Conservation (phyloP, 1,140 invertebrate genomes). For the Tetramorium parvispinum region DNA sequence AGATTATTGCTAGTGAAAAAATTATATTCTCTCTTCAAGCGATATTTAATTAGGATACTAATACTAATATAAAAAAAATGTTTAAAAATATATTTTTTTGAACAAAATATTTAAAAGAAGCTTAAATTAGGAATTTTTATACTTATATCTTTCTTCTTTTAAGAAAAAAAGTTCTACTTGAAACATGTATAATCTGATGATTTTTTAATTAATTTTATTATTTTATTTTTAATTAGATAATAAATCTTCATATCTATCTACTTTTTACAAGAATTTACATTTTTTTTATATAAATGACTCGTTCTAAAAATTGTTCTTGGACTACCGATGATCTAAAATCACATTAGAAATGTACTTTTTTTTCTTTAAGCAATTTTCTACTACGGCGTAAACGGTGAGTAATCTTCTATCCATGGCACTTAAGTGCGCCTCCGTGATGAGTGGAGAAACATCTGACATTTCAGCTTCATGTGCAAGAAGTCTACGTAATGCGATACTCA, state of each 20-base stretch:
- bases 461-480: constrained; percentile 85
- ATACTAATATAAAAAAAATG: not conserved
- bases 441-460: constrained; percentile 85
- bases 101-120: not conserved
- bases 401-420: constrained; percentile 93
- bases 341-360: constrained; percentile 81
- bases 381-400: constrained; percentile 89
- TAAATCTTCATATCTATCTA: constrained; percentile 29
- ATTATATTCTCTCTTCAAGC: not conserved
- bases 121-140: not conserved
- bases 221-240: constrained; percentile 23
- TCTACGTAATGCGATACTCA: constrained; percentile 86
- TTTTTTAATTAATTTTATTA: not conserved
- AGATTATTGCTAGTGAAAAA: not conserved
- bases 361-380: constrained; percentile 89
- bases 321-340: constrained; percentile 77
- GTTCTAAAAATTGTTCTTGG: constrained; percentile 10
- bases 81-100: not conserved
- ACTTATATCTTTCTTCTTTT: not conserved
- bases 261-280: constrained; percentile 23
- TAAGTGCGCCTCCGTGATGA: constrained; percentile 91
- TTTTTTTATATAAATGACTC: not conserved
- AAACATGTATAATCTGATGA: not conserved
- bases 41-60: not conserved
- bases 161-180: not conserved